Conservation (phyloP, 2,888 invertebrate species). For the Hofmannophila pseudospretella region DNA sequence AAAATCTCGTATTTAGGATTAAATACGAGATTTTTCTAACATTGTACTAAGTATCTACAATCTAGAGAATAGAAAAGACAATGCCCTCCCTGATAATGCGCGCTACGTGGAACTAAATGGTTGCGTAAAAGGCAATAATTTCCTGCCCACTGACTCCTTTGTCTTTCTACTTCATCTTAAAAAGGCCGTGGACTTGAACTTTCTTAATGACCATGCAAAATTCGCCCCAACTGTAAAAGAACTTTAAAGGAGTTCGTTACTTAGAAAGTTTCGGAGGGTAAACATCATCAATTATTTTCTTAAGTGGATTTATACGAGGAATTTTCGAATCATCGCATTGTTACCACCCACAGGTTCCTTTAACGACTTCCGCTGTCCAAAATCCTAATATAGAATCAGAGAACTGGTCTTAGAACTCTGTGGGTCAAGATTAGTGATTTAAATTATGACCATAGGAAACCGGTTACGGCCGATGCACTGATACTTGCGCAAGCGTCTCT, state of each 20-base stretch:
- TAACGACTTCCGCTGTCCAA: slow-evolving; percentile 40
- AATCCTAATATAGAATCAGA: slow-evolving; percentile 33
- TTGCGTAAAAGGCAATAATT: slow-evolving; percentile 1
- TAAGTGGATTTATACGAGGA: background rate
- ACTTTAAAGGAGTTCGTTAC: background rate
- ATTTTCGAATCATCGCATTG: background rate
- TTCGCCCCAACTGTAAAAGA: background rate
- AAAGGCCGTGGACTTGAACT: slow-evolving; percentile 2
- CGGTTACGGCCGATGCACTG: slow-evolving; percentile 59
- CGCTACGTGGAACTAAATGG: background rate
- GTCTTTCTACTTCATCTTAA: background rate
- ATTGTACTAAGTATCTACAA: too few species aligned
- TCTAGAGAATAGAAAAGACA: background rate
- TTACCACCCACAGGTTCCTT: slow-evolving; percentile 32
- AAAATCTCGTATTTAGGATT: too few species aligned
- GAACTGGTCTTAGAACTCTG: slow-evolving; percentile 56
- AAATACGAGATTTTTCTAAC: too few species aligned
- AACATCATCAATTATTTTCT: too few species aligned
- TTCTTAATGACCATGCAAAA: background rate
- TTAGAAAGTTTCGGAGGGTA: background rate
- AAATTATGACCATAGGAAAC: slow-evolving; percentile 54
- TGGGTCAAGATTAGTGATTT: slow-evolving; percentile 71
- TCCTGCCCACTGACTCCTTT: slow-evolving; percentile 3
- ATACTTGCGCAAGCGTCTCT: slow-evolving; percentile 27
- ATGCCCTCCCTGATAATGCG: too few species aligned